Evolutionary conservation across 2,113 vertebrate species (phyloP), one percentile per base, ranked within the genome.

Genomic region (Alethe castanea): DNA sequence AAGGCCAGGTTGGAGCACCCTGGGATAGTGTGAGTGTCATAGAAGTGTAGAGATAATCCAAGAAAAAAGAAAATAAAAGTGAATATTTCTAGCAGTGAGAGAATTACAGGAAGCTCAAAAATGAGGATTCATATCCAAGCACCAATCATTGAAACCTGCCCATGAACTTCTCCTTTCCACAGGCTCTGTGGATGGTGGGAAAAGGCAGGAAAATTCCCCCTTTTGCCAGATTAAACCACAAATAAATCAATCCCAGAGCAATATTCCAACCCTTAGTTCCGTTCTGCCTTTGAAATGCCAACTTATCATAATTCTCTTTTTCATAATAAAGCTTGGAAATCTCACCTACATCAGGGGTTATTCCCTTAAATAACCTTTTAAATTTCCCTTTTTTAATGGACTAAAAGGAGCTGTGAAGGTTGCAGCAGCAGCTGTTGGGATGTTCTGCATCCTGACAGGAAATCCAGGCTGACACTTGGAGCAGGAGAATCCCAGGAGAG

Each of bases 161-260:
- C 11, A 3, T 8, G 12, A 2, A 1, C 6, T 33, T 19, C 56
- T 38, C 26, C 61, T 38, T 47, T 29, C 59, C 13, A 4, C 26
- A 1, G 7, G 31, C 24, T 40, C 40, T 1, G 0, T 10, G 16
- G 35, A 1, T 1, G 3, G 13, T 3, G 35, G 50, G 2, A 1
- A 8, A 23, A 14, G 5, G 14, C 19, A 71, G 57, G 82, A 20
- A 62, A 48, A 12, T 13, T 14, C 7, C 35, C 16, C 19, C 3
- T 20, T 65, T 66, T 72, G 9, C 81, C 40, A 23, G 12, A 8
- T 23, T 40, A 67, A 59, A 17, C 31, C 45, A 17, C 7, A 22
- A 12, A 29, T 19, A 29, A 86, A 57, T 3, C 1, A 2, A 36
- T 25, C 26, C n/a, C 22, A 57, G 23, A 20, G 2, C 5, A 18